phyloP scores from a whole-genome alignment of 2,797 vertebrate species.

The Holocentrus rufus region DNA sequence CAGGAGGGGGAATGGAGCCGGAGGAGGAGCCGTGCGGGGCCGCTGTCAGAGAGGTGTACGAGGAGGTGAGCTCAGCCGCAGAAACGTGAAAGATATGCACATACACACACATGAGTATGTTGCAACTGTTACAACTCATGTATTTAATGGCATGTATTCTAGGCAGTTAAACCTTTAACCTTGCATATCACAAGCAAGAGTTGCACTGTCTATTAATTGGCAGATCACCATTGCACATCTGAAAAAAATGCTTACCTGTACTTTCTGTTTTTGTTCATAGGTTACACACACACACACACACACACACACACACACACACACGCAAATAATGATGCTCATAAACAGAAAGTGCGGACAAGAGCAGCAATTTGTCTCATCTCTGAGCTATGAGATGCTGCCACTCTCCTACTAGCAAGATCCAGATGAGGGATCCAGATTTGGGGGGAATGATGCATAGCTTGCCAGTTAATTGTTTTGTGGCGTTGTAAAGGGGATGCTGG shows the following conservation, averaged over 20 bases:
- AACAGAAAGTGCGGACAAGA: neutral
- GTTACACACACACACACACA: neutral
- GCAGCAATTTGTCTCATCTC: neutral
- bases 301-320: neutral
- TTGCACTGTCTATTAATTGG: too few species aligned
- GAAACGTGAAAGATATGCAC: neutral
- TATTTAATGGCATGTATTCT: too few species aligned
- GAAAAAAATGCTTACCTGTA: too few species aligned
- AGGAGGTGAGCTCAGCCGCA: conserved; percentile 87
- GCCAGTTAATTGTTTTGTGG: conserved; percentile 59
- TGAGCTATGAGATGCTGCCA: neutral
- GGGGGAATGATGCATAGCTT: conserved; percentile 33
- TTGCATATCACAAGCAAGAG: neutral
- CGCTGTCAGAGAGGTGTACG: conserved; percentile 95
- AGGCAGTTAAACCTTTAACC: too few species aligned
- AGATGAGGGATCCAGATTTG: conserved; percentile 37
- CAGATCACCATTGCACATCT: too few species aligned
- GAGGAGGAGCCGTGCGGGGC: conserved; percentile 96
- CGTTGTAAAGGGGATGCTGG: conserved; percentile 46
- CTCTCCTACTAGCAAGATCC: conserved; percentile 10
- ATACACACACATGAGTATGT: neutral
- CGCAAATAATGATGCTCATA: neutral
- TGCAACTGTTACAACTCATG: neutral
- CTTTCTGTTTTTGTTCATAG: neutral
- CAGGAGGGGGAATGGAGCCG: conserved; percentile 97